Percentiles rank a stretch among this genome's conserved stretches.
phyloP scores from a whole-genome alignment of 2,113 vertebrate species.

The Entomyzon cyanotis region DNA sequence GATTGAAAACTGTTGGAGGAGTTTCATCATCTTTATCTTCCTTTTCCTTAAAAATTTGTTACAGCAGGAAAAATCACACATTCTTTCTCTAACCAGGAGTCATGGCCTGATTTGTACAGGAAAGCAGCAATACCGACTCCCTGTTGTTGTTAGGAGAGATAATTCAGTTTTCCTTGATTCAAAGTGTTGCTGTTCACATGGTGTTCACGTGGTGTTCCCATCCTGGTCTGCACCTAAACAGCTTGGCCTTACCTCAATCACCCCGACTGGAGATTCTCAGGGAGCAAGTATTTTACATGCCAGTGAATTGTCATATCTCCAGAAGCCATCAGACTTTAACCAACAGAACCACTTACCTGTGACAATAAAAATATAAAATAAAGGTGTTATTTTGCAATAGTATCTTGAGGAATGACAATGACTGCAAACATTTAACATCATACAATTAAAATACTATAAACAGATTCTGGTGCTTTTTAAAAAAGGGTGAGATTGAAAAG shows the following conservation, averaged over 20 bases:
- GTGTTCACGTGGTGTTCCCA: not conserved
- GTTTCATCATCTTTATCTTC: not conserved
- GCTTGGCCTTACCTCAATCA: not conserved
- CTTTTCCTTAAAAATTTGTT: not conserved
- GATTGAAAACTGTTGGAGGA: not conserved
- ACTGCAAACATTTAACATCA: not conserved
- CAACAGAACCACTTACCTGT: not conserved
- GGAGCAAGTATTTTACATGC: not conserved
- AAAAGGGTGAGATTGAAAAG: not conserved
- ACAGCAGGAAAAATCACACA: not conserved
- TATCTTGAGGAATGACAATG: not conserved
- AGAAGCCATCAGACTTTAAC: not conserved
- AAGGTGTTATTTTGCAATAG: not conserved
- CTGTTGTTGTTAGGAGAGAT: not conserved
- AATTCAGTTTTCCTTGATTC: not conserved
- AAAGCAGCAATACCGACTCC: not conserved
- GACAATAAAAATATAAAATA: not conserved
- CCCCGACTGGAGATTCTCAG: not conserved
- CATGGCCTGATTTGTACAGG: not conserved
- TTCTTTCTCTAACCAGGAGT: not conserved
- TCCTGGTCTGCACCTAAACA: not conserved
- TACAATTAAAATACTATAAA: not conserved
- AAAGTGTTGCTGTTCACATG: rapidly evolving
- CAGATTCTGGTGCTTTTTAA: not conserved
- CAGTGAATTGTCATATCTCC: not conserved